Base-by-base conservation (phyloP, 2,888 invertebrate genomes). In the Eupithecia centaureata region DNA sequence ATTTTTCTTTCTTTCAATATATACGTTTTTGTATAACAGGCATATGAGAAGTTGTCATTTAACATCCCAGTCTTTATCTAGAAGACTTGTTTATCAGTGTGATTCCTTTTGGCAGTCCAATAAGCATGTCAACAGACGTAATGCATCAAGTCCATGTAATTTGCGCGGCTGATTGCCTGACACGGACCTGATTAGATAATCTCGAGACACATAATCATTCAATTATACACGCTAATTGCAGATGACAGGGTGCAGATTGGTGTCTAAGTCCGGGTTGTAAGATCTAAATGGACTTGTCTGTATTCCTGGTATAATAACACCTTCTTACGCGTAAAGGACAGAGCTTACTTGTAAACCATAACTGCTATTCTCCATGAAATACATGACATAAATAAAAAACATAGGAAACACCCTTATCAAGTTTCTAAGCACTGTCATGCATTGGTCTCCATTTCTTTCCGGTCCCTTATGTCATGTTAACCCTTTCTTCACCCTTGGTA, bases 171-270 rank as follows among this genome's bases (percentile, higher is more conserved):
- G 60, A 60, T 67, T 63, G 54, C 32, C 54, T 28, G 32, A 63
- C 47, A 59, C 33, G 42, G 30, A 0, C 7, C 60, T 60, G 67
- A 63, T 61, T 30, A 63, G 63, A 63, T 63, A 54, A 67, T 56
- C 58, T 27, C 12, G 18, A 47, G 47, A 32, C 28, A 25, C 42
- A 51, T 35, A 60, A 52, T 52, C 56, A 67, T 63, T 38, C 28
- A 63, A 67, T 47, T 54, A 63, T 22, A 18, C 33, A 51, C 3
- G 27, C 12, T 62, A 67, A 66, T 61, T 57, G 51, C 30, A 62
- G 25, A 51, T 54, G 59, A 59, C 64, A 52, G 51, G 42, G 52
- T 64, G 35, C 57, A 63, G n/a, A 25, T 18, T 51, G 12, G 35
- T 33, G 33, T 28, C 4, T 38, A 38, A n/a, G 42, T 42, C 8